Conservation (phyloP, 2,113 vertebrate genomes). For the Pelodiscus sinensis region DNA sequence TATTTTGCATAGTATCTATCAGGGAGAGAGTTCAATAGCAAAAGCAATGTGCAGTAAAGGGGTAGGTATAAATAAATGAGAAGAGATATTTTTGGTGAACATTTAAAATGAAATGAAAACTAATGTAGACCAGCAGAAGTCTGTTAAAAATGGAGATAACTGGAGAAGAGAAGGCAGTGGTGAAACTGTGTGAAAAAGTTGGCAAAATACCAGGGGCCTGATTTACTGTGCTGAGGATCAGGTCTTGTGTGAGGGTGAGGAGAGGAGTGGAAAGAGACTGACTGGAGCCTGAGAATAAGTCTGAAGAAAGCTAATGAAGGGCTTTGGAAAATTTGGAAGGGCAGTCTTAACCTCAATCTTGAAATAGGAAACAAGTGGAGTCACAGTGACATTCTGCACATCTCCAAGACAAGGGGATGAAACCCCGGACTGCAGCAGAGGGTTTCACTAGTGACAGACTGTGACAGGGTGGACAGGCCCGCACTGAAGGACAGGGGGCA, state of each 20-base stretch:
- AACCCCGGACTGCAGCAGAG: background rate
- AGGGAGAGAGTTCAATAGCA: accelerated
- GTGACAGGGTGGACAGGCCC: no score
- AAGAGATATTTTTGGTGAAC: background rate
- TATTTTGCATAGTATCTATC: background rate
- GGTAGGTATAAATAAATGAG: background rate
- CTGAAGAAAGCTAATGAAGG: background rate
- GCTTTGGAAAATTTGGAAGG: background rate
- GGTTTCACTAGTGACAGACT: background rate
- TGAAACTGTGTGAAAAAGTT: background rate
- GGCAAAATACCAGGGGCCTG: background rate
- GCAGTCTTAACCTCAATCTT: background rate
- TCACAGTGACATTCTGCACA: background rate
- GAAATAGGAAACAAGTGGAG: background rate
- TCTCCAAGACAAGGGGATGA: accelerated
- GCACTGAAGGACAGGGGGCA: no score
- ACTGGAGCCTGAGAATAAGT: background rate
- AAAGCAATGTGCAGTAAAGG: background rate
- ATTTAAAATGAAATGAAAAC: accelerated
- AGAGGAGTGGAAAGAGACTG: background rate
- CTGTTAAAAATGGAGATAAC: background rate
- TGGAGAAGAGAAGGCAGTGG: background rate
- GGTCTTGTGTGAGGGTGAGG: background rate
- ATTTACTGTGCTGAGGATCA: background rate
- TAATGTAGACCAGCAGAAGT: background rate